Conservation (phyloP, 2,797 vertebrate species). For the Calcarius lapponicus region DNA sequence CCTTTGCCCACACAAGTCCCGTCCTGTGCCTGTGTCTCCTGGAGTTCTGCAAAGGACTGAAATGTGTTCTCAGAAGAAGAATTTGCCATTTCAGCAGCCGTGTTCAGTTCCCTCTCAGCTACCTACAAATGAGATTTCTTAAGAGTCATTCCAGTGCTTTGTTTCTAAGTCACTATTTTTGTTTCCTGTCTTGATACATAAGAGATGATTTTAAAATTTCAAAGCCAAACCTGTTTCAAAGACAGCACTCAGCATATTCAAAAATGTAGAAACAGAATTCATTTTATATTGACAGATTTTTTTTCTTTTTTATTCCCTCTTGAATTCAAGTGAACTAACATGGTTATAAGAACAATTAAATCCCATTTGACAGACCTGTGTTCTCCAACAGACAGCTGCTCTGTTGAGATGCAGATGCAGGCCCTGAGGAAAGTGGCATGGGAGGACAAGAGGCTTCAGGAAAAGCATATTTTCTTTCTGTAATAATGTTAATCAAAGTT, state of each 20-base stretch:
- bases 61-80: background rate
- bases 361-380: background rate
- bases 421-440: background rate
- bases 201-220: background rate
- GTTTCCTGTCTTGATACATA: background rate
- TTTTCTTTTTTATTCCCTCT: background rate
- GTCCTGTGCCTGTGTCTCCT: background rate
- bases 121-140: background rate
- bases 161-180: background rate
- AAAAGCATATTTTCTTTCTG: background rate
- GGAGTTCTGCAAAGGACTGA: conserved; percentile 7
- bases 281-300: background rate
- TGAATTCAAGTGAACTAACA: background rate
- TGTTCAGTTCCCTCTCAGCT: background rate
- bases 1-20: background rate
- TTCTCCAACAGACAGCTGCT: background rate
- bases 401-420: background rate
- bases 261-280: background rate
- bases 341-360: background rate
- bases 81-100: background rate
- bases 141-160: background rate
- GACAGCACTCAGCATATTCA: background rate
- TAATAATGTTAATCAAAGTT: background rate
- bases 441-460: background rate
- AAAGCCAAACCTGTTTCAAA: background rate